Conservation (phyloP, 2,888 invertebrate genomes). For the Cantharis rustica region DNA sequence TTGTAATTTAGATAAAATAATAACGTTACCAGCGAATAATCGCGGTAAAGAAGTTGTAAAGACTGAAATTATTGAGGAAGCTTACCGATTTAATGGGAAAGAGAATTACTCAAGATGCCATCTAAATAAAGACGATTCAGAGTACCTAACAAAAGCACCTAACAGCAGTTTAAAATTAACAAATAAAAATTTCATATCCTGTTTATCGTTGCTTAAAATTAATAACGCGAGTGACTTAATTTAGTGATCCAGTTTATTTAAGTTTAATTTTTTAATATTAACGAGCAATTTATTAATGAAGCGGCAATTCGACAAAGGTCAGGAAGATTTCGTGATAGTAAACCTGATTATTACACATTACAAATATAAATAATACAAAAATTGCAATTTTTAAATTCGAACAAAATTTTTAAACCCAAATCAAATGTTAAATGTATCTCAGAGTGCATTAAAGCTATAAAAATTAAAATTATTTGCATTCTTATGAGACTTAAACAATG, state of each 20-base stretch:
- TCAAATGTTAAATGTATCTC: not conserved
- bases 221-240: not conserved
- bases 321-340: slow-evolving; percentile 20
- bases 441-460: not conserved
- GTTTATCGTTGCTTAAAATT: not conserved
- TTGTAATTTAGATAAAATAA: not conserved
- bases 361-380: slow-evolving; percentile 18
- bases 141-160: not conserved
- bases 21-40: not conserved
- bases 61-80: not conserved
- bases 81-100: not conserved
- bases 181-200: not conserved
- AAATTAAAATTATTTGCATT: not conserved
- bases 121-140: not conserved
- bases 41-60: not conserved
- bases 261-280: slow-evolving; percentile 22
- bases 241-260: slow-evolving; percentile 5
- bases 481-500: not conserved
- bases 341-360: slow-evolving; percentile 17
- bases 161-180: not conserved
- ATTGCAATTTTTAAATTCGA: slow-evolving; percentile 14
- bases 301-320: slow-evolving; percentile 19
- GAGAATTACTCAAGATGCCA: not conserved
- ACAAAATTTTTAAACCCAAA: not conserved
- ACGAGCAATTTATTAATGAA: slow-evolving; percentile 20